Conservation (phyloP, 2,797 vertebrate species). For the Centroberyx gerrardi region DNA sequence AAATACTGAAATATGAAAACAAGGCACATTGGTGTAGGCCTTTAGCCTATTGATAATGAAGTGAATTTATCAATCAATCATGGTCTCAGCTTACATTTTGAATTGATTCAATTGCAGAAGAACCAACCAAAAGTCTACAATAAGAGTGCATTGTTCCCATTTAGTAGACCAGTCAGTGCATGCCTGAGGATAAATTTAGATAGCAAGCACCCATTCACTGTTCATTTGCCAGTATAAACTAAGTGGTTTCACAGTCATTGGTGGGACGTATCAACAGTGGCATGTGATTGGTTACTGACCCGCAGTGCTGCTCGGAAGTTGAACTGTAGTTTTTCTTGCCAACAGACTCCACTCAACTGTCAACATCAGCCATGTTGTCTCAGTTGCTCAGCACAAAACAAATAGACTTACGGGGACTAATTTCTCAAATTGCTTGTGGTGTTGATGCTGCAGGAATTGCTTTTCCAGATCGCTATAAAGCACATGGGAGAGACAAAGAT, state of each 20-base stretch:
- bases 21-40: too few relatives aligned
- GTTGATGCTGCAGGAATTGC: conserved; percentile 34
- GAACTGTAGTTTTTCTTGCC: conserved; percentile 14
- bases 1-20: too few relatives aligned
- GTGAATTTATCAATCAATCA: too few relatives aligned
- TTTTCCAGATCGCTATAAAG: conserved; percentile 38
- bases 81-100: too few relatives aligned
- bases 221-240: conserved; percentile 30
- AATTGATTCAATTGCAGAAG: too few relatives aligned
- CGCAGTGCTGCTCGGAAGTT: neutral
- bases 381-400: conserved; percentile 21
- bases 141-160: too few relatives aligned
- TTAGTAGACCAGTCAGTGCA: too few relatives aligned
- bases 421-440: conserved; percentile 41
- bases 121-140: too few relatives aligned
- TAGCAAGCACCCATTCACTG: neutral
- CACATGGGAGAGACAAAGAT: conserved; percentile 40
- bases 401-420: conserved; percentile 13
- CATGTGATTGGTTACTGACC: neutral
- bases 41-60: too few relatives aligned
- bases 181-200: too few relatives aligned
- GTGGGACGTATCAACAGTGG: neutral
- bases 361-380: neutral
- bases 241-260: conserved; percentile 18
- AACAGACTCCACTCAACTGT: conserved; percentile 17